A percentile compares a stretch with the other conserved stretches of the same genome.
These are phyloP conservation scores for Lamellibrachia luymesi DNA, from an alignment of 1,140 invertebrate genomes.

Conservation along the genomic window DNA sequence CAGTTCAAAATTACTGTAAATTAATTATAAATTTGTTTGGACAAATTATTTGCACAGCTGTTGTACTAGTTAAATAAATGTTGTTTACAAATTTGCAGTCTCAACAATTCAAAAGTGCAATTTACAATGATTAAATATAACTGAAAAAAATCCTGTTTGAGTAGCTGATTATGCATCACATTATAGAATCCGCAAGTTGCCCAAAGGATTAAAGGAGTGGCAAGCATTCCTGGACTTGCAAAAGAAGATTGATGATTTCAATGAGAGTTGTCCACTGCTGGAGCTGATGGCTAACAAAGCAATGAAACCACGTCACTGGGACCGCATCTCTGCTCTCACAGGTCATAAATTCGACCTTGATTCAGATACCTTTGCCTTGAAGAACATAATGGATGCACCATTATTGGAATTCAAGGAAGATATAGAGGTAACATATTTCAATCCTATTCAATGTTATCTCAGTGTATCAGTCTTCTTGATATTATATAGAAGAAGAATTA, in stretches of 20 bases:
- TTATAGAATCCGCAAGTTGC: constrained; percentile 82
- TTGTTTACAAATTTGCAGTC: neutral
- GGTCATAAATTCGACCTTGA: constrained; percentile 87
- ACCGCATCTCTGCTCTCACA: constrained; percentile 89
- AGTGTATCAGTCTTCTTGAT: neutral
- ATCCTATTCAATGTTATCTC: neutral
- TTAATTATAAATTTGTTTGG: no score
- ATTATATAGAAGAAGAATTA: neutral
- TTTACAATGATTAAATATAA: neutral
- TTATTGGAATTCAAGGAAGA: constrained; percentile 91
- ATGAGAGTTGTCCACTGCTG: constrained; percentile 91
- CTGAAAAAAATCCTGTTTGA: neutral
- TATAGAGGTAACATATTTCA: constrained; percentile 72
- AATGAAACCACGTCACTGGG: constrained; percentile 96
- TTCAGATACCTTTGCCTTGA: constrained; percentile 87
- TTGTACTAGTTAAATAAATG: no score
- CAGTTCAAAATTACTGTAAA: no score
- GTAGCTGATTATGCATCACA: constrained; percentile 59
- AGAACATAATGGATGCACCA: constrained; percentile 92
- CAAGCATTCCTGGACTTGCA: constrained; percentile 93
- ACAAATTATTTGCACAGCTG: no score
- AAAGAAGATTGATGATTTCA: constrained; percentile 96
- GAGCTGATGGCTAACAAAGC: constrained; percentile 97
- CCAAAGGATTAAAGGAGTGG: constrained; percentile 95
- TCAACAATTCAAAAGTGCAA: neutral